These are phyloP conservation scores for Neodontobutis hainanensis DNA, from an alignment of 2,113 vertebrate species.

Conservation along the genomic window DNA sequence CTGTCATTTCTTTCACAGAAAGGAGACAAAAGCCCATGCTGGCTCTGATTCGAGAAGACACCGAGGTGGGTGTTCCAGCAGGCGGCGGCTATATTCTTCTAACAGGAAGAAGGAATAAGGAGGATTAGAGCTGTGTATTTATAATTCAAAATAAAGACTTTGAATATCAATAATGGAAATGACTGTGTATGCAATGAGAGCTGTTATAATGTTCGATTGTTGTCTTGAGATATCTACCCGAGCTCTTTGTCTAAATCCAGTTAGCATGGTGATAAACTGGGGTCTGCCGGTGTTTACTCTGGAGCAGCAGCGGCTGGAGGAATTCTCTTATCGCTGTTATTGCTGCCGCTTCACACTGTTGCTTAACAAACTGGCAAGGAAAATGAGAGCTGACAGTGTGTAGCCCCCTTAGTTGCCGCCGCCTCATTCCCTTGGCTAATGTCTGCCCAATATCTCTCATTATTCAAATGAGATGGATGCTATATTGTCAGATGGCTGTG, in stretches of 20 bases:
- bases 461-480: constrained; percentile 89
- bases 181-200: constrained; percentile 48
- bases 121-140: constrained; percentile 68
- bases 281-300: constrained; percentile 66
- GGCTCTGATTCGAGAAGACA: constrained; percentile 69
- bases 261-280: constrained; percentile 72
- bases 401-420: constrained; percentile 52
- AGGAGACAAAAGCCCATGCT: constrained; percentile 70
- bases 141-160: constrained; percentile 65
- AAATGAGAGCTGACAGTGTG: constrained; percentile 69
- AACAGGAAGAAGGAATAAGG: constrained; percentile 58
- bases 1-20: constrained; percentile 79
- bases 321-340: constrained; percentile 70
- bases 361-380: constrained; percentile 61
- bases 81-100: constrained; percentile 49
- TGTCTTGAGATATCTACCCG: constrained; percentile 59
- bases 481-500: constrained; percentile 78
- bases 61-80: constrained; percentile 70
- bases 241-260: constrained; percentile 69
- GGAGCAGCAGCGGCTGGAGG: constrained; percentile 49
- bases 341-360: constrained; percentile 62
- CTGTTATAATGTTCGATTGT: constrained; percentile 60
- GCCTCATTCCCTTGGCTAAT: constrained; percentile 70
- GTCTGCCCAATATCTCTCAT: constrained; percentile 77
- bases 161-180: constrained; percentile 69